Evolutionary conservation across 92 coral and sea anemone species (phyloP).

Genomic region (Paragorgia papillata): DNA sequence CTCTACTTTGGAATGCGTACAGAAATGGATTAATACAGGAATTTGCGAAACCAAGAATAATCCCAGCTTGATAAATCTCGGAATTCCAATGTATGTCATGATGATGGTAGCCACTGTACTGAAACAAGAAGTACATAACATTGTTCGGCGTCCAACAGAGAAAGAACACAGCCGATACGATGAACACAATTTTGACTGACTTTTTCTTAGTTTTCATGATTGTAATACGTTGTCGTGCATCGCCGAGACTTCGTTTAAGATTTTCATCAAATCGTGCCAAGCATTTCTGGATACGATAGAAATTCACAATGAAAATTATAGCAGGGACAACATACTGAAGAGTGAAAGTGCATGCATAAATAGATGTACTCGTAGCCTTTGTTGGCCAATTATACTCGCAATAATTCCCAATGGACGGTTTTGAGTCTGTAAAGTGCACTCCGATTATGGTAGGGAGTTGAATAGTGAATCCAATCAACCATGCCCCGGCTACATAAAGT

Average conservation of each 20-base stretch:
- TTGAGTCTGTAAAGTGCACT: not conserved
- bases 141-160: conserved; percentile 38
- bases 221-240: conserved; percentile 2
- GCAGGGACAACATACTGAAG: conserved; percentile 31
- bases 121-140: conserved; percentile 34
- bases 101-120: not conserved
- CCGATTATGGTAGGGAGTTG: conserved; percentile 28
- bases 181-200: conserved; percentile 20
- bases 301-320: conserved; percentile 18
- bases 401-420: conserved; percentile 11
- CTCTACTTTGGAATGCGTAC: conserved; percentile 37
- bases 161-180: conserved; percentile 21
- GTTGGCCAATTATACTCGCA: conserved; percentile 18
- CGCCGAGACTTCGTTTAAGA: not conserved
- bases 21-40: conserved; percentile 34
- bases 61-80: conserved; percentile 17
- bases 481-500: conserved; percentile 5
- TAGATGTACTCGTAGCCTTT: not conserved
- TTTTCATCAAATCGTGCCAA: conserved; percentile 10
- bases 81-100: conserved; percentile 7
- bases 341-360: not conserved
- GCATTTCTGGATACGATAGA: conserved; percentile 13
- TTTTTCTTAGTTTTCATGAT: conserved; percentile 19
- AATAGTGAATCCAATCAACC: not conserved
- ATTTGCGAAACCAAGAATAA: conserved; percentile 25